Conservation (phyloP, 2,888 invertebrate species). For the Parelbella ahira region DNA sequence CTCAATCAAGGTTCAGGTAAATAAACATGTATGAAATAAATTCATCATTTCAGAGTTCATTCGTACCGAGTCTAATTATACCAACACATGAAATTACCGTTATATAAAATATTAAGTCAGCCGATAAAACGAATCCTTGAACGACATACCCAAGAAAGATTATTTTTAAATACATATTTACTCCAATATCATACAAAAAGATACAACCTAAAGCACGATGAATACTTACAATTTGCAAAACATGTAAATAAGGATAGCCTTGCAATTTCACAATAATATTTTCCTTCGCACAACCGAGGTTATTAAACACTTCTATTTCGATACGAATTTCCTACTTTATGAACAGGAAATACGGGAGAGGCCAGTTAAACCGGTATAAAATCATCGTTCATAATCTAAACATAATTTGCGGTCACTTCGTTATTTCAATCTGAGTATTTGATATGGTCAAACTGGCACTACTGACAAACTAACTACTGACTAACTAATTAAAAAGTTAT, state of each 20-base stretch:
- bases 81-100: too few species aligned
- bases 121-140: constrained; percentile 7
- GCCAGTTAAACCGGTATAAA: constrained; percentile 9
- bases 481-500: constrained; percentile 11
- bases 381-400: constrained; percentile 15
- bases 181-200: constrained; percentile 17
- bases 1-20: too few species aligned
- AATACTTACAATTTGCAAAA: constrained; percentile 14
- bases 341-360: constrained; percentile 12
- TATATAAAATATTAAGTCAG: background rate
- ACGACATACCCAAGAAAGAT: constrained; percentile 11
- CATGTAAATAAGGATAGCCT: constrained; percentile 14
- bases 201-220: constrained; percentile 4
- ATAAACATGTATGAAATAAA: too few species aligned
- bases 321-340: constrained; percentile 17
- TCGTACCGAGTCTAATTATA: too few species aligned
- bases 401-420: background rate
- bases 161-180: constrained; percentile 15
- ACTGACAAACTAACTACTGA: constrained; percentile 1
- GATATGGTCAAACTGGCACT: too few species aligned
- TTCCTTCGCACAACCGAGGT: constrained; percentile 16
- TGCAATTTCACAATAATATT: constrained; percentile 17
- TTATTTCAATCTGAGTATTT: constrained; percentile 12
- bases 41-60: too few species aligned
- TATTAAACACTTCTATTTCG: constrained; percentile 21